These are phyloP conservation scores for Steatornis caripensis DNA, from an alignment of 2,113 vertebrate genomes.

Conservation along the genomic window DNA sequence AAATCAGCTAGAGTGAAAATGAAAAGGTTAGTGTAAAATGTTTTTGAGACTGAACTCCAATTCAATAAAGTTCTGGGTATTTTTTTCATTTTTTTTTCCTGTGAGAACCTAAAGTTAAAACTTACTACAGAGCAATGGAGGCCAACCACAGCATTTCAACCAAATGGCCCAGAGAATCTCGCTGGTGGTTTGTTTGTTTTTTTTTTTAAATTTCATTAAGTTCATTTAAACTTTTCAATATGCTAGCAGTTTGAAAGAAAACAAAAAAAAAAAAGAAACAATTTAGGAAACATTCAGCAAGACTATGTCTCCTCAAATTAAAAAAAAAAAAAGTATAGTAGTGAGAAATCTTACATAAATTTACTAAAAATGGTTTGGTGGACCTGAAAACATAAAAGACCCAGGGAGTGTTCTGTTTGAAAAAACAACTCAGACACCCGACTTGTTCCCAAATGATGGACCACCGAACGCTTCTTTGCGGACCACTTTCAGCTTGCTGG, in stretches of 20 bases:
- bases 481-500: not conserved
- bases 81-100: not conserved
- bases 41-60: not conserved
- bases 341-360: not conserved
- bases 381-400: not conserved
- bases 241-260: not conserved
- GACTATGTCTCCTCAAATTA: not conserved
- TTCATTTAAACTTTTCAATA: not conserved
- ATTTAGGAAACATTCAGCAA: not conserved
- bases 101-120: not conserved
- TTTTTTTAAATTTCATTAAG: not conserved
- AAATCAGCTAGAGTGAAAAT: not conserved
- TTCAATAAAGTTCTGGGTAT: not conserved
- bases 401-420: not conserved
- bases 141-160: not conserved
- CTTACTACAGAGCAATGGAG: not conserved
- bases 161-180: not conserved
- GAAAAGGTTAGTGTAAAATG: not conserved
- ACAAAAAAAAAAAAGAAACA: not conserved
- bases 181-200: no score
- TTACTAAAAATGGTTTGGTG: not conserved
- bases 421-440: accelerated
- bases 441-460: not conserved
- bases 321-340: not conserved
- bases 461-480: not conserved